These are phyloP conservation scores for Spongilla lacustris DNA, from an alignment of 37 sponge, comb jelly and placozoan species.

Conservation along the genomic window DNA sequence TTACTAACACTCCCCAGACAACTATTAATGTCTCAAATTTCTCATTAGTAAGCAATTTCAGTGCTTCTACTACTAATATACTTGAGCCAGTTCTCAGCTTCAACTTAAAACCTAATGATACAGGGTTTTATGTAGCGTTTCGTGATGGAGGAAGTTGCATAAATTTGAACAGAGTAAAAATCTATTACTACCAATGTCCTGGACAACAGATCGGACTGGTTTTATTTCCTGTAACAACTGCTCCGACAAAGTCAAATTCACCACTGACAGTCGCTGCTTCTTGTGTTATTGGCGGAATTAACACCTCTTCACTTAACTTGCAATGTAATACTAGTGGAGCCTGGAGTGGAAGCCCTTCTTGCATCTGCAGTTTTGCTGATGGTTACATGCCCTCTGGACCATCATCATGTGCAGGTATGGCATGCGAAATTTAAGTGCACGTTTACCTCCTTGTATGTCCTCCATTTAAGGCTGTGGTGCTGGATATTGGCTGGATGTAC, in stretches of 20 bases:
- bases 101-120: neutral
- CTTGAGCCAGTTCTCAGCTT: too few species aligned
- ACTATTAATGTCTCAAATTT: too few species aligned
- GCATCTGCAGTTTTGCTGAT: constrained; percentile 10
- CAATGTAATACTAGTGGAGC: constrained; percentile 8
- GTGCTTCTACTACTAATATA: neutral
- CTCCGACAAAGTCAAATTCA: neutral
- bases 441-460: neutral
- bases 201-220: neutral
- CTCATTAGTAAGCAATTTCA: too few species aligned
- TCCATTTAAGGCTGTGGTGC: too few species aligned
- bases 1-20: too few species aligned
- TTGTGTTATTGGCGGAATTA: constrained; percentile 40
- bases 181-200: constrained; percentile 36
- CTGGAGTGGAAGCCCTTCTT: constrained; percentile 6
- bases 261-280: neutral
- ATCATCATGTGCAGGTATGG: neutral
- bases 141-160: constrained; percentile 18
- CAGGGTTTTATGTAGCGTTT: constrained; percentile 39
- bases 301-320: neutral
- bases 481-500: too few species aligned
- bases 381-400: neutral
- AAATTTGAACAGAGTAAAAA: constrained; percentile 13
- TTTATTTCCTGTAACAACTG: neutral
- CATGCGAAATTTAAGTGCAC: neutral